phyloP scores from a whole-genome alignment of 2,888 invertebrate genomes.

The Drosophila anomelani region DNA sequence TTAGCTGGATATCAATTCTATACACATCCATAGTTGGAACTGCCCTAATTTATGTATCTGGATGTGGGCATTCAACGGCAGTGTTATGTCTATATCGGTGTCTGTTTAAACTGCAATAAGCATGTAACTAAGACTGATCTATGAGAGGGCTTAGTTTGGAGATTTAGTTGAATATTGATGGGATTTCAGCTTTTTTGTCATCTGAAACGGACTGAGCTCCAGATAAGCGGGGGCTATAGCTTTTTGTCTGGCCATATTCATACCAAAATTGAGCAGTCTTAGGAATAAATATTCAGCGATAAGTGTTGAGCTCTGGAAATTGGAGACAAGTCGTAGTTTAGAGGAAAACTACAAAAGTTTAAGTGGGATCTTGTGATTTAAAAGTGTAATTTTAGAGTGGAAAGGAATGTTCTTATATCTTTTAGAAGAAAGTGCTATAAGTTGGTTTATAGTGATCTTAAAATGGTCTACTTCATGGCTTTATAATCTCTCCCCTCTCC shows the following conservation, averaged over 20 bases:
- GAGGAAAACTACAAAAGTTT: neutral
- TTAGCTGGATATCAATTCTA: conserved; percentile 37
- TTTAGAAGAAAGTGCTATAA: neutral
- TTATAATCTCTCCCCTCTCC: neutral
- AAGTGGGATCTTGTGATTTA: neutral
- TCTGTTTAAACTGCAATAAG: conserved; percentile 76
- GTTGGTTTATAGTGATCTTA: neutral
- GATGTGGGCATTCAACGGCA: conserved; percentile 75
- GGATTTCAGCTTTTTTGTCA: conserved; percentile 21
- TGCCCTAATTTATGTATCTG: conserved; percentile 73
- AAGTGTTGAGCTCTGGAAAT: conserved; percentile 1
- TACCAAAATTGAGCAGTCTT: conserved; percentile 5
- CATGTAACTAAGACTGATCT: conserved; percentile 70
- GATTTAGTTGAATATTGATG: conserved; percentile 22
- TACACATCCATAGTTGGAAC: conserved; percentile 46
- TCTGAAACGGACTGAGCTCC: conserved; percentile 13
- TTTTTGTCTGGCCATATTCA: neutral
- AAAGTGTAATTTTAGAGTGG: neutral
- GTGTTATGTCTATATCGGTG: conserved; percentile 75
- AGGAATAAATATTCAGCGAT: conserved; percentile 4
- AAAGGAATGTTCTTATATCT: neutral
- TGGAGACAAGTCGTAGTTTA: neutral
- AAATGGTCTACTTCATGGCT: neutral
- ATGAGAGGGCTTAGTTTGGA: conserved; percentile 43
- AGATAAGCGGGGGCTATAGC: conserved; percentile 35